Evolutionary conservation across 1,140 invertebrate species (phyloP).

Genomic region (Drosophila quadrilineata): DNA sequence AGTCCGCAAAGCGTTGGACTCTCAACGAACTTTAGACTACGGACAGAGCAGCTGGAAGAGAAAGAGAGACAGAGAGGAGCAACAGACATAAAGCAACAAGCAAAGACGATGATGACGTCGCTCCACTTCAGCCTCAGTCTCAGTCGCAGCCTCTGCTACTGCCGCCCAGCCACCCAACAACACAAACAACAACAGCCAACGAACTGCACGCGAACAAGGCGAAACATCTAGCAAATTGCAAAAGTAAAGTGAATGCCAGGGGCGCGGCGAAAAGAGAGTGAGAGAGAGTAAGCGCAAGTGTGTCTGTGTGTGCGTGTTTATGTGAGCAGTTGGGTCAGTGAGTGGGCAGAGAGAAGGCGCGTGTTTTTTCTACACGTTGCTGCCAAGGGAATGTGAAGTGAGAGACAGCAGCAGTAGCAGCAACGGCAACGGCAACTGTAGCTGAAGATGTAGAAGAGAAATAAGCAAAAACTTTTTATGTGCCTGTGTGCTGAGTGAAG

Average conservation of each 20-base stretch:
- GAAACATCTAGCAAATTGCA: slow-evolving; percentile 73
- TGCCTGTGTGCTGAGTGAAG: slow-evolving; percentile 2
- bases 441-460: slow-evolving; percentile 27
- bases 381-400: slow-evolving; percentile 41
- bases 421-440: too few species aligned
- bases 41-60: too few species aligned
- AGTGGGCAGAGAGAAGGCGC: slow-evolving; percentile 8
- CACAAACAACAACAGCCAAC: slow-evolving; percentile 49
- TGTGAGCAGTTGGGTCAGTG: slow-evolving; percentile 3
- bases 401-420: slow-evolving; percentile 5
- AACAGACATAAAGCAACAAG: too few species aligned
- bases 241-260: slow-evolving; percentile 35
- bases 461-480: slow-evolving; percentile 30
- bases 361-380: slow-evolving; percentile 36
- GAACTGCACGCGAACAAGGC: slow-evolving; percentile 57
- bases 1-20: slow-evolving; percentile 51
- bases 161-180: slow-evolving; percentile 3
- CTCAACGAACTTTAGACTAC: slow-evolving; percentile 36
- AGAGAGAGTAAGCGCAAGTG: not conserved
- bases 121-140: not conserved
- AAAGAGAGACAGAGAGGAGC: too few species aligned
- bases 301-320: not conserved
- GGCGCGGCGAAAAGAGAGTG: not conserved
- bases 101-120: too few species aligned
- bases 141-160: too few species aligned